These are phyloP conservation scores for Ceratina calcarata DNA, from an alignment of 1,140 invertebrate genomes.

Conservation along the genomic window DNA sequence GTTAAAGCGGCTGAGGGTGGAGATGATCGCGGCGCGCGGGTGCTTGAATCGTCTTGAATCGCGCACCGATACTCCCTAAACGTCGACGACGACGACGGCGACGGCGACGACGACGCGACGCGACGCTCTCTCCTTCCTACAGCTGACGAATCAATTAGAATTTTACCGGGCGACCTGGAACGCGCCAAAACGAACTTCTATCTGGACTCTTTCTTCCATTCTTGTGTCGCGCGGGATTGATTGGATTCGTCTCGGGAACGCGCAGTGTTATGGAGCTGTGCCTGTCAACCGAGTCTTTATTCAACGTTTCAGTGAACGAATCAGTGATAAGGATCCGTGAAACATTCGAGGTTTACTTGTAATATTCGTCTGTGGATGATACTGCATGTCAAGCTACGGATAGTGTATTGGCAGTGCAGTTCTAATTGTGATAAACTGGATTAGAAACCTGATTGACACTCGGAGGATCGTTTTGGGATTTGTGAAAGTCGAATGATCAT, in stretches of 20 bases:
- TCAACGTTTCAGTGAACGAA: not conserved
- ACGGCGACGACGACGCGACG: constrained; percentile 11
- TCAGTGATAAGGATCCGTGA: too few relatives aligned
- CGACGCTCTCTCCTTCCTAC: constrained; percentile 12
- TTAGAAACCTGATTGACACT: too few relatives aligned
- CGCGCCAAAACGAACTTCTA: constrained; percentile 13
- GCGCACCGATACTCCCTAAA: constrained; percentile 65
- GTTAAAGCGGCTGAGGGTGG: constrained; percentile 49
- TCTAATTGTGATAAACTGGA: not conserved
- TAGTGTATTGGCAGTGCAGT: not conserved
- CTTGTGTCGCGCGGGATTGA: not conserved
- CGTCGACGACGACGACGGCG: constrained; percentile 14
- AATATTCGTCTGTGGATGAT: not conserved
- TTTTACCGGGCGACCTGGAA: constrained; percentile 2
- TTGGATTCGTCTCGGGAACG: not conserved
- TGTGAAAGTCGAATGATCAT: not conserved
- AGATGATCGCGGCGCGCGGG: constrained; percentile 55
- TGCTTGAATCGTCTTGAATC: constrained; percentile 60
- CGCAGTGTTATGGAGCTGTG: not conserved
- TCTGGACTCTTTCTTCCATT: not conserved
- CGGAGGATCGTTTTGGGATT: not conserved
- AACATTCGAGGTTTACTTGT: too few relatives aligned
- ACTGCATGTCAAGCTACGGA: not conserved
- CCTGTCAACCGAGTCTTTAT: not conserved
- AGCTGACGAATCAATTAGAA: constrained; percentile 32